Conservation (phyloP, 1,140 invertebrate species). For the Drosophila miranda region DNA sequence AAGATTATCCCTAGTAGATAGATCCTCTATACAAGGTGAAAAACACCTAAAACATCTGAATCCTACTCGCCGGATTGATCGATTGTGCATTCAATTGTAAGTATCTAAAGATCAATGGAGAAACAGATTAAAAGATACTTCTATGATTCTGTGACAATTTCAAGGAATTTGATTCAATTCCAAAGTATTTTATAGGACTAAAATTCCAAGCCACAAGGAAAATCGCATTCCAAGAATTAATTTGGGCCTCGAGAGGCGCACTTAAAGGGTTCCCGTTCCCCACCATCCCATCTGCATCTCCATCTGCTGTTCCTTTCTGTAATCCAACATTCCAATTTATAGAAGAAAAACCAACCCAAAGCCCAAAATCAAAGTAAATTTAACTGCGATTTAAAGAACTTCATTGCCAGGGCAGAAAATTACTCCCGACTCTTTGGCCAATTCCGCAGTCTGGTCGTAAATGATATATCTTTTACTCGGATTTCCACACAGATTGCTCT, state of each 20-base stretch:
- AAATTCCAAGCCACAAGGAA: too few species aligned
- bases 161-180: too few species aligned
- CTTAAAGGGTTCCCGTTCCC: constrained; percentile 25
- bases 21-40: too few species aligned
- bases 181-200: too few species aligned
- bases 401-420: constrained; percentile 19
- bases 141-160: too few species aligned
- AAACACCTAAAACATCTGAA: too few species aligned
- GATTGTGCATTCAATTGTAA: too few species aligned
- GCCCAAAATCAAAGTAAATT: constrained; percentile 32
- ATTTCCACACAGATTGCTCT: constrained; percentile 11
- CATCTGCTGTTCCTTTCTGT: constrained; percentile 6
- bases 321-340: neutral
- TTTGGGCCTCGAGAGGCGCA: constrained; percentile 11
- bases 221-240: too few species aligned
- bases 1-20: too few species aligned
- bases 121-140: too few species aligned
- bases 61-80: too few species aligned
- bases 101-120: too few species aligned
- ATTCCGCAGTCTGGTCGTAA: constrained; percentile 22
- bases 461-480: constrained; percentile 30
- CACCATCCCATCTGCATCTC: constrained; percentile 3
- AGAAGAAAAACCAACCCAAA: constrained; percentile 25
- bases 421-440: neutral
- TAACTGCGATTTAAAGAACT: constrained; percentile 28